These are phyloP conservation scores for Tyrophagus putrescentiae DNA, from an alignment of 1,140 invertebrate genomes.

Conservation along the genomic window DNA sequence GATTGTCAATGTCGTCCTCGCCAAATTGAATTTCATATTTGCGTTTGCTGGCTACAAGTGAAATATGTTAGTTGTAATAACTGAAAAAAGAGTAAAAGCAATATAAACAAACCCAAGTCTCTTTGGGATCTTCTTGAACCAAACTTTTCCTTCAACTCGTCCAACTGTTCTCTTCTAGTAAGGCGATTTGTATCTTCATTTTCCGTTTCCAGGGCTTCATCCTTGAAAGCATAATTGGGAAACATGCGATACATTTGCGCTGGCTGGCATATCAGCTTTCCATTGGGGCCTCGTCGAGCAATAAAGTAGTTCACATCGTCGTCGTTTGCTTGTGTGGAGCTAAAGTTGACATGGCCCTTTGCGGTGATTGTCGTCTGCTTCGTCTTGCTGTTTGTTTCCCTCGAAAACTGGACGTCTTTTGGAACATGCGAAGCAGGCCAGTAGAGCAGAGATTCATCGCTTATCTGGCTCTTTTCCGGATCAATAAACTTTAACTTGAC, in stretches of 20 bases:
- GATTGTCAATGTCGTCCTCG: slow-evolving; percentile 13
- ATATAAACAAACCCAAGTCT: slow-evolving; percentile 3
- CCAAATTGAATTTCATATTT: slow-evolving; percentile 21
- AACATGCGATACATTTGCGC: slow-evolving; percentile 14
- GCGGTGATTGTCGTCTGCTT: not conserved
- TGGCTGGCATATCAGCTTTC: not conserved
- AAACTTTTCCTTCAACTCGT: slow-evolving; percentile 21
- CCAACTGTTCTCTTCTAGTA: slow-evolving; percentile 12
- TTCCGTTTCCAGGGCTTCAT: not conserved
- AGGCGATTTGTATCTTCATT: not conserved
- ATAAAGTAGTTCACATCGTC: slow-evolving; percentile 6
- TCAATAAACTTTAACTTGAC: too few species aligned
- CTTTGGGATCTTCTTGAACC: slow-evolving; percentile 15
- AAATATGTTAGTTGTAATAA: not conserved
- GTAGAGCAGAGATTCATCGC: slow-evolving; percentile 3
- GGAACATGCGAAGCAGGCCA: not conserved
- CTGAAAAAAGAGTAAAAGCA: not conserved
- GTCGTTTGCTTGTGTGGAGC: not conserved
- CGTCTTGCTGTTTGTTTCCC: not conserved
- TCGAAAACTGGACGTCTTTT: not conserved
- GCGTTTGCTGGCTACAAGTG: slow-evolving; percentile 13
- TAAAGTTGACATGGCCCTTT: not conserved
- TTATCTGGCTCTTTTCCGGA: too few species aligned
- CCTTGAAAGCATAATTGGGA: slow-evolving; percentile 1
- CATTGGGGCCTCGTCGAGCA: not conserved